Conservation (phyloP, 2,888 invertebrate genomes). For the Pseudoips prasinana region DNA sequence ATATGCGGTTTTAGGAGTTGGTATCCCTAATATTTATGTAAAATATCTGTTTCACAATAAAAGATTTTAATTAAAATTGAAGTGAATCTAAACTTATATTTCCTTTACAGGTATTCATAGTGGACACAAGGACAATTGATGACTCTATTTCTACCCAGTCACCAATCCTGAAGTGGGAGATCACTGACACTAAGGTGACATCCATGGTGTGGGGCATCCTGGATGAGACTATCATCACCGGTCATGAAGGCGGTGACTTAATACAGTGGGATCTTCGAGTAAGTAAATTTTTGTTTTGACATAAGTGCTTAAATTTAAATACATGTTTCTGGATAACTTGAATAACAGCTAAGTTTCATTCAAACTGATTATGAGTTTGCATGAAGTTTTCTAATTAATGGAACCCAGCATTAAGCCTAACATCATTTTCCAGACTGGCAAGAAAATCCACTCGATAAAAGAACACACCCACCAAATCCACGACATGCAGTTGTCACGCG, state of each 20-base stretch:
- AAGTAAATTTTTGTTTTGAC: conserved; percentile 32
- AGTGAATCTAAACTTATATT: too few species aligned
- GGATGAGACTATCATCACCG: conserved; percentile 95
- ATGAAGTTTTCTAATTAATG: too few species aligned
- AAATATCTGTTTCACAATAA: too few species aligned
- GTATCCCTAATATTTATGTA: too few species aligned
- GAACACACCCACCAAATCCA: conserved; percentile 95
- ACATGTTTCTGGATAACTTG: too few species aligned
- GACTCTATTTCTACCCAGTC: conserved; percentile 85
- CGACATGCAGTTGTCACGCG: conserved; percentile 97
- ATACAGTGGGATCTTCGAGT: conserved; percentile 96
- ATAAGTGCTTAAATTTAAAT: background rate
- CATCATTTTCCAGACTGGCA: conserved; percentile 86
- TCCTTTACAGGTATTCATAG: conserved; percentile 88
- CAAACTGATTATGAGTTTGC: too few species aligned
- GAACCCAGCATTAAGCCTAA: too few species aligned
- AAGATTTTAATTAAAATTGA: too few species aligned
- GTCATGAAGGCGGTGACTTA: conserved; percentile 97
- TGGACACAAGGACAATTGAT: conserved; percentile 90
- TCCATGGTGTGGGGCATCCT: conserved; percentile 96
- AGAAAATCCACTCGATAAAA: conserved; percentile 88
- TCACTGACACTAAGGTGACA: conserved; percentile 92
- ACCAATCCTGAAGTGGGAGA: conserved; percentile 90
- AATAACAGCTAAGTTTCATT: too few species aligned
- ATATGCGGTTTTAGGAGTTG: too few species aligned